Evolutionary conservation across 2,113 vertebrate genomes (phyloP).

Genomic region (Semnornis frantzii): DNA sequence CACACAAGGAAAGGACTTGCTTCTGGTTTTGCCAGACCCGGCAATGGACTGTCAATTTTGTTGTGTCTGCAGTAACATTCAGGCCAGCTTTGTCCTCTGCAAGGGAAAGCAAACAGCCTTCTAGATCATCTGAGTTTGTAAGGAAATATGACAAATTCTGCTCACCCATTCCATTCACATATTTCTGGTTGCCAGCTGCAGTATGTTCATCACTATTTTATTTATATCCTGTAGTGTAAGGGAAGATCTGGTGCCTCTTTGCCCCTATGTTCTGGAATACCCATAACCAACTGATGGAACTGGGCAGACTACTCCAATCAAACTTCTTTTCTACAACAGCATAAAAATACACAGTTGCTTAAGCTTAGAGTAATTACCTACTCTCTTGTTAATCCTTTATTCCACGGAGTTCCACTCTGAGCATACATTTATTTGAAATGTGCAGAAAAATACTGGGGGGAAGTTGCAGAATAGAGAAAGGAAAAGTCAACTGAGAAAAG

Average conservation of each 20-base stretch:
- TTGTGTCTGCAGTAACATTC: slow-evolving; percentile 12
- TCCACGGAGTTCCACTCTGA: neutral
- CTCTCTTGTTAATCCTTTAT: neutral
- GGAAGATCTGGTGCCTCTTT: neutral
- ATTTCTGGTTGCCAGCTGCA: neutral
- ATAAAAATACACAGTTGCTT: neutral
- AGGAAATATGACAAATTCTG: neutral
- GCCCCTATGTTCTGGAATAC: neutral
- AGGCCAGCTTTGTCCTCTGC: neutral
- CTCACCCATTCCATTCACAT: neutral
- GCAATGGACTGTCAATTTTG: neutral
- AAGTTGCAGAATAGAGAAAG: neutral
- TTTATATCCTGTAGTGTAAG: neutral
- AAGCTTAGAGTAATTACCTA: neutral
- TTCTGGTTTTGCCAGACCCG: neutral
- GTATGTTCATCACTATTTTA: neutral
- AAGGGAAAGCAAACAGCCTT: neutral
- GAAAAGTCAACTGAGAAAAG: neutral
- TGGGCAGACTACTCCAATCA: neutral
- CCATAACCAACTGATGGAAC: neutral
- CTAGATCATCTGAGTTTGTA: neutral
- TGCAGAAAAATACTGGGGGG: neutral
- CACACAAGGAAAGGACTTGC: neutral
- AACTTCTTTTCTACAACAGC: neutral
- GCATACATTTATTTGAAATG: neutral